A percentile compares a stretch with the other conserved stretches of the same genome.
phyloP scores from a whole-genome alignment of 2,888 invertebrate species.

The Oxytorus armatus region DNA sequence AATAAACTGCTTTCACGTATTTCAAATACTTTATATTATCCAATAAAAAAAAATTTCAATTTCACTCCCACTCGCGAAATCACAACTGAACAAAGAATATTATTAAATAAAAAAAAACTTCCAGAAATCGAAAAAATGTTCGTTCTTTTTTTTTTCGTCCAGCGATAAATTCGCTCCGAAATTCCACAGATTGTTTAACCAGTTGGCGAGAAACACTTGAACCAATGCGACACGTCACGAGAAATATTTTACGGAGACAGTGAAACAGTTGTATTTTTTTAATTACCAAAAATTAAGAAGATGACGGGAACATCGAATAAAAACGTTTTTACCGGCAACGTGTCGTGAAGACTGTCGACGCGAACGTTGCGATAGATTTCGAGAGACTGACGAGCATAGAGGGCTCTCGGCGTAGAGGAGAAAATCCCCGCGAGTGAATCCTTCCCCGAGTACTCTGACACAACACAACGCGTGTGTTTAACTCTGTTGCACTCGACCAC shows the following conservation, averaged over 20 bases:
- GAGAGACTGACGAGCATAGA: slow-evolving; percentile 61
- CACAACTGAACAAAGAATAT: no score
- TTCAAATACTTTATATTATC: not conserved
- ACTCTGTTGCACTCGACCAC: slow-evolving; percentile 43
- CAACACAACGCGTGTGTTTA: slow-evolving; percentile 32
- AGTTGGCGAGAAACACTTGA: not conserved
- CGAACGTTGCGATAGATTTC: slow-evolving; percentile 61
- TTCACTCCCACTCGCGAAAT: not conserved
- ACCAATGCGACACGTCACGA: not conserved
- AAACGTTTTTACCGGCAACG: not conserved
- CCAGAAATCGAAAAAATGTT: not conserved
- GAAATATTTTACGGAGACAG: not conserved
- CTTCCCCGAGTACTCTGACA: slow-evolving; percentile 48
- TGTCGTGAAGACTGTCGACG: slow-evolving; percentile 38
- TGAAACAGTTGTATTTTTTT: not conserved
- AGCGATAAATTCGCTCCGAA: not conserved
- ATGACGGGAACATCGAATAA: not conserved
- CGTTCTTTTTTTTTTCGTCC: no score
- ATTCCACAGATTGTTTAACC: not conserved
- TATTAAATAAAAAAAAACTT: not conserved
- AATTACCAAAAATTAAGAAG: not conserved
- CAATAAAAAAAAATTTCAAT: not conserved
- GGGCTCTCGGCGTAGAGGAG: slow-evolving; percentile 56
- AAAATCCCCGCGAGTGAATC: slow-evolving; percentile 60
- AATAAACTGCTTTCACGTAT: not conserved